Percentiles rank a stretch among this genome's conserved stretches.
phyloP scores from a whole-genome alignment of 2,797 vertebrate genomes.

The Mormyrus proboscirostris region DNA sequence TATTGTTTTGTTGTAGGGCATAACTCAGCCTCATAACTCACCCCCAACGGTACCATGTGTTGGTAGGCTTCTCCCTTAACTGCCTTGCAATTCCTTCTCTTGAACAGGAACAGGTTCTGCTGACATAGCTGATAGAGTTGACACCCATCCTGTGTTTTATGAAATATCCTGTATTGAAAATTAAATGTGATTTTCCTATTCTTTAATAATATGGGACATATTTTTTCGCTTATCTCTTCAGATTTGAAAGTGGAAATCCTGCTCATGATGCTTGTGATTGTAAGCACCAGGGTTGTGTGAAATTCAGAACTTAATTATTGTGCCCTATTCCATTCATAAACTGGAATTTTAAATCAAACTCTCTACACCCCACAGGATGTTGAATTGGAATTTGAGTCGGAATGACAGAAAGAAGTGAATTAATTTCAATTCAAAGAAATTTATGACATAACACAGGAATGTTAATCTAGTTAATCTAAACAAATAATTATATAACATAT shows the following conservation, averaged over 20 bases:
- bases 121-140: not conserved
- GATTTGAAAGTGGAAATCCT: not conserved
- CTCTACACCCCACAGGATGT: not conserved
- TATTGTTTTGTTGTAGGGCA: not conserved
- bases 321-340: not conserved
- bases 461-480: not conserved
- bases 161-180: not conserved
- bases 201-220: not conserved
- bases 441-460: not conserved
- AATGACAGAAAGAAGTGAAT: not conserved
- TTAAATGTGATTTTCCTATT: not conserved
- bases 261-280: not conserved
- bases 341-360: not conserved
- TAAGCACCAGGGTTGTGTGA: not conserved
- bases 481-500: not conserved
- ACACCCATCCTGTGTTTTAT: not conserved
- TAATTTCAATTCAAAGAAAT: not conserved
- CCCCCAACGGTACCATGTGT: not conserved
- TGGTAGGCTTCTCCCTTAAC: not conserved
- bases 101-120: not conserved
- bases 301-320: not conserved
- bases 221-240: not conserved
- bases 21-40: not conserved
- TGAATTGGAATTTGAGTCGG: not conserved
- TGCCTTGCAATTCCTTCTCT: not conserved